Conservation (phyloP, 64 coral and sea anemone genomes). For the Catalaphyllia jardinei region DNA sequence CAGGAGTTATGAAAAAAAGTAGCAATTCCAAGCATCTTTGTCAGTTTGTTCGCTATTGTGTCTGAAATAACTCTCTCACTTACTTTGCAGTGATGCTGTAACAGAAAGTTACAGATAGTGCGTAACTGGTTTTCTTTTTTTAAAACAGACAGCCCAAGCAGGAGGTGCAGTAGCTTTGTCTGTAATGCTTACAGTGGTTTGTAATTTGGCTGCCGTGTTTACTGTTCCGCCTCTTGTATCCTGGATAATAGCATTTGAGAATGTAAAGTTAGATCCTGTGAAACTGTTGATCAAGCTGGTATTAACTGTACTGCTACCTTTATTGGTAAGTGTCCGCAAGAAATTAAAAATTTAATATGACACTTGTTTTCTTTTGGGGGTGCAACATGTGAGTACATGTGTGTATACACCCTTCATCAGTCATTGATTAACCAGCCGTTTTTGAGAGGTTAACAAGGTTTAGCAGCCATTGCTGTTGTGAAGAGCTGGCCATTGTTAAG, state of each 20-base stretch:
- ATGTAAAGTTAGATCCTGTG: slow-evolving; percentile 66
- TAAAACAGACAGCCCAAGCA: slow-evolving; percentile 55
- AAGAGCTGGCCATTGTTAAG: too few species aligned
- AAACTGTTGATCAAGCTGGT: slow-evolving; percentile 75
- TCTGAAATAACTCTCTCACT: too few species aligned
- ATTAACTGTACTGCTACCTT: slow-evolving; percentile 68
- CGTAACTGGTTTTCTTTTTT: neutral
- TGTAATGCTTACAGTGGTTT: slow-evolving; percentile 67
- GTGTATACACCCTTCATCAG: too few species aligned
- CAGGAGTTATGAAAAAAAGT: too few species aligned
- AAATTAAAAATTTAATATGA: neutral
- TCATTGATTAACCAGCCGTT: too few species aligned
- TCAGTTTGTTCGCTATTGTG: too few species aligned
- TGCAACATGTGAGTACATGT: too few species aligned
- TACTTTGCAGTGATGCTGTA: too few species aligned
- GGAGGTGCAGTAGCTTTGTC: slow-evolving; percentile 61
- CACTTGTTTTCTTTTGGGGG: neutral
- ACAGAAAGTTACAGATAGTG: neutral
- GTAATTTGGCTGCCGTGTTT: slow-evolving; percentile 67
- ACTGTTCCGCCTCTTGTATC: slow-evolving; percentile 55
- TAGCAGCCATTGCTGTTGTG: too few species aligned
- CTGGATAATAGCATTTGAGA: slow-evolving; percentile 75
- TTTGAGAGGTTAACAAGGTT: too few species aligned
- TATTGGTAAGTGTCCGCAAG: slow-evolving; percentile 55
- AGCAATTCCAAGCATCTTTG: too few species aligned